phyloP scores from a whole-genome alignment of 2,113 vertebrate genomes.

The Microcebus lehilahytsara region DNA sequence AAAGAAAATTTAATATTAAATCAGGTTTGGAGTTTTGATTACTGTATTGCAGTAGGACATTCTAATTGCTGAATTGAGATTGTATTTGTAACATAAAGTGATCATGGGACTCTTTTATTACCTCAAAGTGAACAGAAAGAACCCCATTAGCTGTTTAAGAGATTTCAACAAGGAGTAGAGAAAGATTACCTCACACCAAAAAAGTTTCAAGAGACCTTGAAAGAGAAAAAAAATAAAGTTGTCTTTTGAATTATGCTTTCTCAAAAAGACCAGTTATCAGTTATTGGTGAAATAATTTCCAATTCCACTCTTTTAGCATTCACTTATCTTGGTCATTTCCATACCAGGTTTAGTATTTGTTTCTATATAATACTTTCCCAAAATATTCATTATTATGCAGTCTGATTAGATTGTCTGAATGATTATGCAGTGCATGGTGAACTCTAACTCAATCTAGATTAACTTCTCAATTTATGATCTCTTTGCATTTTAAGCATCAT shows the following conservation, averaged over 20 bases:
- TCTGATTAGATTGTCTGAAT: neutral
- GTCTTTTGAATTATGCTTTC: neutral
- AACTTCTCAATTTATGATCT: slow-evolving; percentile 7
- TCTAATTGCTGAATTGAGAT: neutral
- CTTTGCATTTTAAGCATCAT: neutral
- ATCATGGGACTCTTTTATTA: neutral
- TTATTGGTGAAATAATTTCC: neutral
- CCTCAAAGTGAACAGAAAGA: slow-evolving; percentile 14
- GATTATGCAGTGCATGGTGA: neutral
- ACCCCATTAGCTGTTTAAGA: neutral
- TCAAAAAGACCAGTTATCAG: neutral
- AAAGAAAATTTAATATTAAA: slow-evolving; percentile 8
- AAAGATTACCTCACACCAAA: neutral
- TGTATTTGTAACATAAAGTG: neutral
- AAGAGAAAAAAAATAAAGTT: slow-evolving; percentile 18
- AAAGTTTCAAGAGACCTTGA: neutral
- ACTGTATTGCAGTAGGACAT: neutral
- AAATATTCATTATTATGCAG: neutral
- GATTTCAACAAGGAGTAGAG: neutral
- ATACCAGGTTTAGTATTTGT: neutral
- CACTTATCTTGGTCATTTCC: neutral
- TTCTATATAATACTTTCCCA: neutral
- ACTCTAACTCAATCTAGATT: neutral
- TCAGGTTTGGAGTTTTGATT: neutral
- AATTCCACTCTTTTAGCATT: neutral